Evolutionary conservation across 2,888 invertebrate genomes (phyloP), one percentile per base, ranked within the genome.

Genomic region (Crematogaster levior): DNA sequence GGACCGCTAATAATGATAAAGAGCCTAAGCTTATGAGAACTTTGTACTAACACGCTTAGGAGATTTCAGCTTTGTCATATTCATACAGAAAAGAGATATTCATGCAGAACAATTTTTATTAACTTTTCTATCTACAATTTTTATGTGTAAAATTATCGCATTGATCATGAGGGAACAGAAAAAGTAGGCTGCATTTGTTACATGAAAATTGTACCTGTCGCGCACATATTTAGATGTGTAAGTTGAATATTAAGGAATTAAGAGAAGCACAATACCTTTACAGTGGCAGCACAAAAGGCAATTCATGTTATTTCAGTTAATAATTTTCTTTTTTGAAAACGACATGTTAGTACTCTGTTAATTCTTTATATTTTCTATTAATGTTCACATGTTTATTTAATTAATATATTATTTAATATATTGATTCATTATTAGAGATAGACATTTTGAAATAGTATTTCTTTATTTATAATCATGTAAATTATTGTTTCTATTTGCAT

Each of bases 181-280:
- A 70, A 43, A 43, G 12, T 34, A 34, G 12, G 40, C 53, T 34
- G 53, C 83, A 81, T 84, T 84, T 81, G 82, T 84, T 84, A 83
- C 61, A 85, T 63, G 53, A 86, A 88, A 88, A 89, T 89, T 73
- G 89, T 88, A 89, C 89, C 89, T 89, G 89, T 85, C 48, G 21
- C 37, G 60, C 30, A 68, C 68, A 68, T 53, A 56, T 15, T 53
- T 79, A 85, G 73, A 81, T 72, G 81, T 21, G 74, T 81, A 81
- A 73, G 74, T 82, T 73, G 53, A n/a, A 75, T 75, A 72, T 27
- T 63, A 75, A 61, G 24, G 15, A 75, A 37, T 18, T n/a, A 43
- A 53, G 48, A 27, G 15, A 40, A 65, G 37, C 37, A 65, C n/a
- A 53, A 24, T 65, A 51, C 40, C 15, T 51, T 65, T 75, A 27